Evolutionary conservation across 2,797 vertebrate species (phyloP).

Genomic region (Alectoris magna): DNA sequence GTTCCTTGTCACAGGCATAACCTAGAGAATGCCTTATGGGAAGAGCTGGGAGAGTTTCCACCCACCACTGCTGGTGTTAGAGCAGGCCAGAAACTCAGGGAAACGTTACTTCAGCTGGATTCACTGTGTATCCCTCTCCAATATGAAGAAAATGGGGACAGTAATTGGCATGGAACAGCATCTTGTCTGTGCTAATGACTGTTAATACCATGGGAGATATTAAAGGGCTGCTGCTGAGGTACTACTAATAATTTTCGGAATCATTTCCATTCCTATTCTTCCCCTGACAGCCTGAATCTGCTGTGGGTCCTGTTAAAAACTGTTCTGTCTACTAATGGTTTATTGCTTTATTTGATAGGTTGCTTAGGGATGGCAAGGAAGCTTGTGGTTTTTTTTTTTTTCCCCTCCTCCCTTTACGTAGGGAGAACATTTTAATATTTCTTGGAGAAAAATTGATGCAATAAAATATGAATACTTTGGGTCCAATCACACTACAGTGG

Average conservation of each 20-base stretch:
- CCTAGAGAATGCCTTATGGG: accelerated
- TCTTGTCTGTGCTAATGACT: background rate
- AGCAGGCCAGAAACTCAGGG: background rate
- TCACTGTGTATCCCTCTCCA: background rate
- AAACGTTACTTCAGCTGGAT: background rate
- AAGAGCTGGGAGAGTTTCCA: background rate
- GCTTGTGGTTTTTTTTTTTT: background rate
- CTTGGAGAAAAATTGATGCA: conserved; percentile 65
- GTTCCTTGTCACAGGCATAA: background rate
- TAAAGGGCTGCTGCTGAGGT: conserved; percentile 33
- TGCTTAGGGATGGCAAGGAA: conserved; percentile 49
- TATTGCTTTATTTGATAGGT: conserved; percentile 59
- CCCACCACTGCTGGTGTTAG: background rate
- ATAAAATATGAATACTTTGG: conserved; percentile 45
- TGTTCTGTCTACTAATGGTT: conserved; percentile 34
- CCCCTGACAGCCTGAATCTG: conserved; percentile 33
- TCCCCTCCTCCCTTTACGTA: background rate
- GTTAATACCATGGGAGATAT: conserved; percentile 52
- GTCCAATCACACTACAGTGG: background rate
- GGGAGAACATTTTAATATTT: conserved; percentile 56
- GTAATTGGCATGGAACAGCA: conserved; percentile 18
- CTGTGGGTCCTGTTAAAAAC: conserved; percentile 53
- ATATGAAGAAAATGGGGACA: background rate
- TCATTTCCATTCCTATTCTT: conserved; percentile 49
- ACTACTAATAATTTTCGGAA: conserved; percentile 60